Evolutionary conservation across 2,888 invertebrate genomes (phyloP).

Genomic region (Anthophora plumipes): DNA sequence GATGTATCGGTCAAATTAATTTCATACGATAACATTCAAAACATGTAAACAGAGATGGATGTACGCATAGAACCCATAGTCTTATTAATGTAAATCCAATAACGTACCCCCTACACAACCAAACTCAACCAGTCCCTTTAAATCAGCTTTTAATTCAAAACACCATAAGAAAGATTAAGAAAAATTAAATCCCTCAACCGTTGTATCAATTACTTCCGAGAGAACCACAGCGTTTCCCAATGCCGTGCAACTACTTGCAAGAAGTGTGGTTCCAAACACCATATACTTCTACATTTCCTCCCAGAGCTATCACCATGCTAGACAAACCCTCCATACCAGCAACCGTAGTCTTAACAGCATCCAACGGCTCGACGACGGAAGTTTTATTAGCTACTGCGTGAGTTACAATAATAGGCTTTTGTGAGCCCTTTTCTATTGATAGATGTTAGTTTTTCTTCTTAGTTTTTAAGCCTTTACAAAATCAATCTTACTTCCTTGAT

Average conservation of each 20-base stretch:
- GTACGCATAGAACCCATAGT: neutral
- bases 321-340: neutral
- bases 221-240: neutral
- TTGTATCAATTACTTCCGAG: too few relatives aligned
- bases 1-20: neutral
- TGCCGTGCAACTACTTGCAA: neutral
- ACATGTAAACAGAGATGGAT: too few relatives aligned
- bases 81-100: neutral
- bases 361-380: neutral
- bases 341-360: neutral
- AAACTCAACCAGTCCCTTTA: neutral
- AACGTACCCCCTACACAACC: neutral
- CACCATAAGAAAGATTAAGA: neutral
- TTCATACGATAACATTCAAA: too few relatives aligned
- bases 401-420: neutral
- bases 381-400: neutral
- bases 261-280: neutral
- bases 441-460: too few relatives aligned
- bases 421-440: too few relatives aligned
- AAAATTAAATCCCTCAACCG: neutral
- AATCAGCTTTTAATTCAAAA: neutral
- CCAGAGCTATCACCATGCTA: neutral
- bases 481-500: too few relatives aligned
- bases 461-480: too few relatives aligned
- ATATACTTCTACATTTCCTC: neutral